Percentiles rank a stretch among this genome's conserved stretches.
phyloP scores from a whole-genome alignment of 1,140 invertebrate genomes.

The Zaprionus davidi region DNA sequence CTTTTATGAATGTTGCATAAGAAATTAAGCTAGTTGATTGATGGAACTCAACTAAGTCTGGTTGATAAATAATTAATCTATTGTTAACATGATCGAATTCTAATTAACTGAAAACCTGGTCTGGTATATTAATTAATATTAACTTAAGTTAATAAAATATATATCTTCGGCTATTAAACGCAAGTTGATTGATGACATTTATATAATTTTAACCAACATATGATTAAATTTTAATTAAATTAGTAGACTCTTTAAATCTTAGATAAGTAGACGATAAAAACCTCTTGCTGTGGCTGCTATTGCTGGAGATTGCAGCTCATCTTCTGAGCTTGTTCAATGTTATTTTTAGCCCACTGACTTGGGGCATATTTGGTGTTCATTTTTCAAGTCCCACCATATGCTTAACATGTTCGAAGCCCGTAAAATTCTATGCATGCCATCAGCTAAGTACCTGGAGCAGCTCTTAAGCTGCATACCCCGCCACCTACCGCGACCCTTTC shows the following conservation, averaged over 20 bases:
- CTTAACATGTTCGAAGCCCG: slow-evolving; percentile 17
- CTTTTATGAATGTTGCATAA: too few species aligned
- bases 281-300: not conserved
- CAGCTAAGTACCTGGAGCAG: slow-evolving; percentile 32
- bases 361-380: not conserved
- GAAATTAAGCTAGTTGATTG: too few species aligned
- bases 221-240: not conserved
- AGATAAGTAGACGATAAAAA: not conserved
- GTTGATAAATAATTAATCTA: too few species aligned
- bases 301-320: not conserved
- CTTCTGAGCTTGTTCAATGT: not conserved
- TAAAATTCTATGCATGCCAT: slow-evolving; percentile 37
- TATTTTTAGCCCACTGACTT: not conserved
- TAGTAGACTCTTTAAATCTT: not conserved
- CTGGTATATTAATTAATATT: too few species aligned
- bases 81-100: too few species aligned
- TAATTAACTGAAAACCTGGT: too few species aligned
- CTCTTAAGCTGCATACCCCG: slow-evolving; percentile 19
- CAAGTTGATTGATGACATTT: not conserved
- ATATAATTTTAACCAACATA: not conserved
- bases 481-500: not conserved
- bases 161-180: too few species aligned
- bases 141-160: too few species aligned
- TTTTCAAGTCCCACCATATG: slow-evolving; percentile 21
- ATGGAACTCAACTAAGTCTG: too few species aligned